Conservation (phyloP, 2,888 invertebrate genomes). For the Carabus problematicus region DNA sequence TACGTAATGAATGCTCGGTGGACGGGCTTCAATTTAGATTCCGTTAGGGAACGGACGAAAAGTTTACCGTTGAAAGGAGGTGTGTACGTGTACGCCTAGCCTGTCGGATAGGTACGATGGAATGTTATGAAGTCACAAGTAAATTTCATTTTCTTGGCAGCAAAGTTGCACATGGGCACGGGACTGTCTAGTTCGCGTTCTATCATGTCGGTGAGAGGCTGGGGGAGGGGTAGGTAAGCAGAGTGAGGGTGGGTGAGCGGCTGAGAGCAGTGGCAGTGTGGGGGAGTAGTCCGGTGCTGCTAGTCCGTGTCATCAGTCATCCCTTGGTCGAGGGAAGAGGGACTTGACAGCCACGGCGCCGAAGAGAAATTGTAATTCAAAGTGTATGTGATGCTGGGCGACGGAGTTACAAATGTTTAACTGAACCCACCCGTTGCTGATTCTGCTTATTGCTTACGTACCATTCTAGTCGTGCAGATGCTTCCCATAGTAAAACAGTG, state of each 20-base stretch:
- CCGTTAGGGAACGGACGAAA: slow-evolving; percentile 22
- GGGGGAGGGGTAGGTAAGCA: neutral
- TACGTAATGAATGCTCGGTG: neutral
- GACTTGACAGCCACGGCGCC: slow-evolving; percentile 16
- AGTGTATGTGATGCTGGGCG: slow-evolving; percentile 36
- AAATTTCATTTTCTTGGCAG: slow-evolving; percentile 45
- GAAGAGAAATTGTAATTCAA: slow-evolving; percentile 41
- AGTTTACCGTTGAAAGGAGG: slow-evolving; percentile 26
- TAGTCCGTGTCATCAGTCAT: slow-evolving; percentile 31
- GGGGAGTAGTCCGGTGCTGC: slow-evolving; percentile 6
- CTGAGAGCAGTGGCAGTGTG: neutral
- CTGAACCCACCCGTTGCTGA: slow-evolving; percentile 16
- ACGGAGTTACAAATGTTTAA: slow-evolving; percentile 39
- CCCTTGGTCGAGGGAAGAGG: slow-evolving; percentile 21
- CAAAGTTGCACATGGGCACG: slow-evolving; percentile 21
- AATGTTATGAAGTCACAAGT: slow-evolving; percentile 44
- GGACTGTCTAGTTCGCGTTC: neutral
- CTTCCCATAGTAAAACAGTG: no score
- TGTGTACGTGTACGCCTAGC: slow-evolving; percentile 6
- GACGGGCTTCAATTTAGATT: slow-evolving; percentile 30
- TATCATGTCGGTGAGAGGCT: neutral
- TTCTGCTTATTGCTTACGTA: slow-evolving; percentile 22
- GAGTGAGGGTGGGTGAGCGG: neutral
- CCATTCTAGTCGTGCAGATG: no score
- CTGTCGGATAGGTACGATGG: slow-evolving; percentile 21